Evolutionary conservation across 2,797 vertebrate genomes (phyloP).

Genomic region (Hoplostethus atlanticus): DNA sequence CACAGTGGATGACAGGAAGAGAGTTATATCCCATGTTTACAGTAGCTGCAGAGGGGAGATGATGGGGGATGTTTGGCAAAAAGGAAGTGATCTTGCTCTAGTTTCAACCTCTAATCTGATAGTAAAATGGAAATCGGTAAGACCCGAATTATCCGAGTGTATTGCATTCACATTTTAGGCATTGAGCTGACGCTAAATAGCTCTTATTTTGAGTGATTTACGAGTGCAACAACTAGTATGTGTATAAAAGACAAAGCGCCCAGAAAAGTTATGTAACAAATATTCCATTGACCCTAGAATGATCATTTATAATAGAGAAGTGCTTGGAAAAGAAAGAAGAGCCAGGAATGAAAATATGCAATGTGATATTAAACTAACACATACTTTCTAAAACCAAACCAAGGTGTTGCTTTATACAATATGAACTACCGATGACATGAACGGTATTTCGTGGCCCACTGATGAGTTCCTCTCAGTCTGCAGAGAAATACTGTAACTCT

Average conservation of each 20-base stretch:
- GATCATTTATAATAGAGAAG: neutral
- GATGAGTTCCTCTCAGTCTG: slow-evolving; percentile 27
- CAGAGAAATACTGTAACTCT: slow-evolving; percentile 50
- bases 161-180: neutral
- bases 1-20: slow-evolving; percentile 38
- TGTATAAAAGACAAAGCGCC: neutral
- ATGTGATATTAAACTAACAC: slow-evolving; percentile 15
- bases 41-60: slow-evolving; percentile 25
- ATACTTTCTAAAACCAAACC: slow-evolving; percentile 14
- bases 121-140: slow-evolving; percentile 1
- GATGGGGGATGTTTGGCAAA: slow-evolving; percentile 12
- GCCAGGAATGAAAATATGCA: neutral
- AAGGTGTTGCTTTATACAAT: slow-evolving; percentile 11
- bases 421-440: slow-evolving; percentile 22
- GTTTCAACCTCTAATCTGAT: slow-evolving; percentile 5
- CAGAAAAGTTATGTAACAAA: neutral
- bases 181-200: neutral
- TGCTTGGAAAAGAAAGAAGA: slow-evolving; percentile 13
- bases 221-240: neutral
- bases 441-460: slow-evolving; percentile 23
- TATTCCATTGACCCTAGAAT: too few species aligned
- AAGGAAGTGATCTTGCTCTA: slow-evolving; percentile 15
- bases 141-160: neutral
- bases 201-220: neutral
- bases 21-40: slow-evolving; percentile 37